Base-by-base conservation (phyloP, 2,113 vertebrate genomes). In the Vicugna pacos region DNA sequence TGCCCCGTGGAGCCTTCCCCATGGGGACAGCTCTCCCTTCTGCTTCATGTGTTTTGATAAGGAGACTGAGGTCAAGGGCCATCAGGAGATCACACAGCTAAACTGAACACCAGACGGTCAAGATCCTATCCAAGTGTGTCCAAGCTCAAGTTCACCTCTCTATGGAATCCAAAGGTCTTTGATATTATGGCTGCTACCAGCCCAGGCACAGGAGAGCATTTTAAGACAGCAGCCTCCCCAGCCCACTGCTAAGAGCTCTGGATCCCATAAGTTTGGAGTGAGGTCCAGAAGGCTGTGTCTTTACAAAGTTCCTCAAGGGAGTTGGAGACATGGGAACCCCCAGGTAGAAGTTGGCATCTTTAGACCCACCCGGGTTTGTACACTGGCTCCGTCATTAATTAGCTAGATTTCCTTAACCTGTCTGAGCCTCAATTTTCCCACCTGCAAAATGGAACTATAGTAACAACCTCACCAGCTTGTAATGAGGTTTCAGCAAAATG, bases 1-100 rank as follows among this genome's bases (percentile, higher is more conserved):
- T 0, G 0, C 15, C 10, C 28, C 0, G 0, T 5, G 2, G 69
- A 32, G 26, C 79, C n/a, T 35, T 14, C 28, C 7, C 81, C 35
- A 20, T 1, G 0, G 69, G 82, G 32, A 19, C 13, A 2, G 15
- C 0, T 0, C 13, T 38, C 30, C 35, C 32, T n/a, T 46, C 16
- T 1, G 14, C 38, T 2, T 56, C 2, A 0, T 8, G 52, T 58
- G 26, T 80, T 42, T 65, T n/a, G 48, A n/a, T 1, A 35, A 79
- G 54, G 22, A 42, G 30, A 69, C 76, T 1, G 17, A 50, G 32
- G n/a, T 42, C 56, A 35, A 28, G 6, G 56, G 9, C 2, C 3
- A 8, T 2, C 8, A 83, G 56, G 88, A 28, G n/a, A 32, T 16
- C 50, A 1, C 62, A 19, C 69, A 30, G 75, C 35, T 30, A 20